A percentile compares a stretch with the other conserved stretches of the same genome.
Evolutionary conservation across 2,888 invertebrate species (phyloP).

Genomic region (Drosophila formosana): DNA sequence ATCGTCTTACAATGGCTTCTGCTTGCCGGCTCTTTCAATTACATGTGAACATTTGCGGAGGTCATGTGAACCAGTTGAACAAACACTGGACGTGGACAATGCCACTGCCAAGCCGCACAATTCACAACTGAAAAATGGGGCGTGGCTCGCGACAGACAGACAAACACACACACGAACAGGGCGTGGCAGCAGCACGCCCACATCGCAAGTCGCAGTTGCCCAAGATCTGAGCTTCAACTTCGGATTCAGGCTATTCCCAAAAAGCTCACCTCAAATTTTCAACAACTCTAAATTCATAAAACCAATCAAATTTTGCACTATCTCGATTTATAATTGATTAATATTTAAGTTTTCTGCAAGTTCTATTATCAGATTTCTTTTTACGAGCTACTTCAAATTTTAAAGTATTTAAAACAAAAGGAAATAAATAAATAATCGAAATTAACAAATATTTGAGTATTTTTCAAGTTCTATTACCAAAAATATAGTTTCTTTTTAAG

Average conservation of each 20-base stretch:
- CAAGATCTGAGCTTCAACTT: not conserved
- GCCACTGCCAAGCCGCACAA: not conserved
- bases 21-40: conserved; percentile 27
- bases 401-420: too few species aligned
- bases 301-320: too few species aligned
- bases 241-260: too few species aligned
- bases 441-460: too few species aligned
- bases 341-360: too few species aligned
- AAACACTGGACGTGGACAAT: conserved; percentile 9
- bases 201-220: not conserved
- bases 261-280: not conserved
- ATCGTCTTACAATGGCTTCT: conserved; percentile 28
- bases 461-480: too few species aligned
- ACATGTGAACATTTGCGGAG: conserved; percentile 42
- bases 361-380: too few species aligned
- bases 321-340: too few species aligned
- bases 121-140: not conserved
- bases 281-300: too few species aligned
- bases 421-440: too few species aligned
- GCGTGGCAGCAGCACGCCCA: not conserved
- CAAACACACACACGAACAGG: not conserved
- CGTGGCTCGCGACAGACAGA: conserved; percentile 3
- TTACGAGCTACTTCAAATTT: too few species aligned
- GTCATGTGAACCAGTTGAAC: conserved; percentile 66
- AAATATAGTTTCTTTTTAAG: too few species aligned